Evolutionary conservation across 2,113 vertebrate genomes (phyloP), one percentile per base, ranked within the genome.

Genomic region (Verasper variegatus): DNA sequence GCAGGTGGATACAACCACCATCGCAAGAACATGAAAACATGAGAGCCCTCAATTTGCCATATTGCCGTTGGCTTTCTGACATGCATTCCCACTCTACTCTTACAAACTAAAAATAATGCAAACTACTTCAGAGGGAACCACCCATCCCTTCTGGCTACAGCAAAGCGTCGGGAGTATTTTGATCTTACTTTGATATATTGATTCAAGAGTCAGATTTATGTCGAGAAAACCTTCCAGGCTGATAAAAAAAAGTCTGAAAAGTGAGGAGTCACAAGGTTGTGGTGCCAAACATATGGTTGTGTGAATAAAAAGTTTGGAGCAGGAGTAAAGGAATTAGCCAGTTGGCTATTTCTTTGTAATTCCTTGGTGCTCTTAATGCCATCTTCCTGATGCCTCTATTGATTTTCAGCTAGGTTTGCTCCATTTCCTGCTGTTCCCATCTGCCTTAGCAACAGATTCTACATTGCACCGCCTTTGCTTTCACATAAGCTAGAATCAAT

Each of bases 271-370:
- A 49, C 52, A 63, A 40, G 35, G 10, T 45, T 21, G 21, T 37
- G 40, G 66, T 56, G 80, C 74, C 76, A 83, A 57, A 76, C 84
- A 88, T 37, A 52, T 90, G 86, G 77, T 40, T 76, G 69, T 77
- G 42, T 59, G 52, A 72, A 77, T 62, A 67, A 74, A 82, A 55
- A 45, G 13, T 0, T 24, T 85, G 71, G 79, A 60, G 27, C 27
- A n/a, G 31, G 18, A 66, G 40, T 64, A 37, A 47, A n/a, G 14
- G 54, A 68, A 27, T n/a, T 47, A 75, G 78, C 76, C 87, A 84
- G 73, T 74, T 84, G 85, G 85, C 75, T 27, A 54, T 60, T 47
- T 42, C 17, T 71, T 37, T 74, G 49, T 55, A 78, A 82, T 84
- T 80, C 57, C 70, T 82, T 26, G 55, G 52, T 66, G 57, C 35